Base-by-base conservation (phyloP, 1,140 invertebrate genomes). In the Radopholus similis region DNA sequence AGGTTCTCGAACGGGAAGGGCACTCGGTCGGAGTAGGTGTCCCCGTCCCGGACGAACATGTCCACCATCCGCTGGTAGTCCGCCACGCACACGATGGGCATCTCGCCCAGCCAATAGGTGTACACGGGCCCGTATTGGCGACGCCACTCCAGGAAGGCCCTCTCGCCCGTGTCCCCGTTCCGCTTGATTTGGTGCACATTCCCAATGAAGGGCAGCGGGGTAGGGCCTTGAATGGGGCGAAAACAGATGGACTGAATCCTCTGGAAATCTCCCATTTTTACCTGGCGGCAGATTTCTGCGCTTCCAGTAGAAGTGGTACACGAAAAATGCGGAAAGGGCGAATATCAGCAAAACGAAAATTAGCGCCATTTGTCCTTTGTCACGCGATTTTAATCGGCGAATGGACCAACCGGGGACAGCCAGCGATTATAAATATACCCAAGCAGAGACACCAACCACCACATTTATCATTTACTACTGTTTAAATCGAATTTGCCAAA, bases 31-130 rank as follows among this genome's bases (percentile, higher is more conserved):
- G 74, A 30, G 58, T 72, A 75, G 2, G 73, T 73, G 23, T 74
- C 72, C 11, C 74, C 72, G 38, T 74, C 73, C 53, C 73, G 75
- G 26, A 49, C 38, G 34, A 74, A 74, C 8, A 73, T 74, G 32
- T 74, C 74, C 15, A 72, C 54, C 2, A 74, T 76, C 34, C 49
- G 70, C 4, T 54, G 21, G 70, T 74, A 74, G n/a, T 74, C 72
- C 32, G 58, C 32, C 15, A 74, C 15, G n/a, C n/a, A n/a, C n/a
- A n/a, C n/a, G n/a, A n/a, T n/a, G n/a, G n/a, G n/a, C n/a, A n/a
- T 13, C 59, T n/a, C n/a, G n/a, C n/a, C n/a, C n/a, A n/a, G n/a
- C n/a, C n/a, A n/a, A n/a, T n/a, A n/a, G n/a, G n/a, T n/a, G n/a
- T n/a, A n/a, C n/a, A n/a, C n/a, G n/a, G n/a, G n/a, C n/a, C n/a